These are phyloP conservation scores for Bolinopsis microptera DNA, from an alignment of 37 sponge, comb jelly and placozoan species.

Conservation along the genomic window DNA sequence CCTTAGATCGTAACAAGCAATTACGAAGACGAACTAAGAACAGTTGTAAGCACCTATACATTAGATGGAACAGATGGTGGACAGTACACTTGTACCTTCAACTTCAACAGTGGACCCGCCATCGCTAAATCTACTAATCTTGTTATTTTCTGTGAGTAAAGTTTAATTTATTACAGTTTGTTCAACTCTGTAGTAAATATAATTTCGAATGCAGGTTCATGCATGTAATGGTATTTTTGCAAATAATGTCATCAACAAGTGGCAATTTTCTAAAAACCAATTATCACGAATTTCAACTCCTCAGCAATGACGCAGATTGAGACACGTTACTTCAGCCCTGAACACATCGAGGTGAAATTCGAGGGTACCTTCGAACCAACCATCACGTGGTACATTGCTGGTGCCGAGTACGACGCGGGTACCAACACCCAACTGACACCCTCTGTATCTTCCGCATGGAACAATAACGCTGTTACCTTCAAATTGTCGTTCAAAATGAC, in stretches of 20 bases:
- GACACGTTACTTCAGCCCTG: background rate
- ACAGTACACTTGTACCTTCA: background rate
- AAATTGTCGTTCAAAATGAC: background rate
- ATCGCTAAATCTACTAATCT: background rate
- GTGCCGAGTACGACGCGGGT: background rate
- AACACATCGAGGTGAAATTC: background rate
- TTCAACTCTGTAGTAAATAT: too few species aligned
- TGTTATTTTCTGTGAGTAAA: background rate
- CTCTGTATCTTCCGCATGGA: background rate
- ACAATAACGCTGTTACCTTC: background rate
- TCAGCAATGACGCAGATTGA: background rate
- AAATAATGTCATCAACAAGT: too few species aligned
- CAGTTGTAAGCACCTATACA: background rate
- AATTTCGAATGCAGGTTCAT: too few species aligned
- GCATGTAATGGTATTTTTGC: too few species aligned
- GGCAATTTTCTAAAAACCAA: too few species aligned
- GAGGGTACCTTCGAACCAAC: constrained; percentile 19
- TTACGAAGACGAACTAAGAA: background rate
- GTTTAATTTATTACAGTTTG: too few species aligned
- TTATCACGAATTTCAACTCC: too few species aligned
- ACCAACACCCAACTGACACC: background rate
- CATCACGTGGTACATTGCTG: background rate
- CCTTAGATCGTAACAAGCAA: background rate
- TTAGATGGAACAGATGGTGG: background rate
- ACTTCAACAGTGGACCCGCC: background rate